Conservation (phyloP, 2,797 vertebrate species). For the Moxostoma hubbsi region DNA sequence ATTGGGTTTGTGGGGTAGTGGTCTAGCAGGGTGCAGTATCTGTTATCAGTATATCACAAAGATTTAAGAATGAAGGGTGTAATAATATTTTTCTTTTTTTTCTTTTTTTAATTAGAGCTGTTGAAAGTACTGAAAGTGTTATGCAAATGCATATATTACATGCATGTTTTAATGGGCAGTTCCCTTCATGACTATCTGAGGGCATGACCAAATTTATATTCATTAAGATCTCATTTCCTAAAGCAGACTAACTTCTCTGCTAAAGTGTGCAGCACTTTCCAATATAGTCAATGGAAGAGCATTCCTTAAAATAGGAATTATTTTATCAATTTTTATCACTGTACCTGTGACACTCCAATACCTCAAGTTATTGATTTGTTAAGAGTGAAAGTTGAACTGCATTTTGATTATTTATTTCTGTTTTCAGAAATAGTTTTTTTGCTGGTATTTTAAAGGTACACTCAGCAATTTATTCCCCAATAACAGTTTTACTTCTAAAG, state of each 20-base stretch:
- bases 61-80: not conserved
- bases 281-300: conserved; percentile 38
- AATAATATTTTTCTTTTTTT: not conserved
- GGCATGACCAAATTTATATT: not conserved
- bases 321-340: no score
- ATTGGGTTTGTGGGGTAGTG: not conserved
- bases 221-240: not conserved
- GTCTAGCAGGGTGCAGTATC: conserved; percentile 2
- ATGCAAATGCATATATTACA: not conserved
- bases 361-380: no score
- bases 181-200: not conserved
- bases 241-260: conserved; percentile 47
- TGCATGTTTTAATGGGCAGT: not conserved
- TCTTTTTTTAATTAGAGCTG: not conserved
- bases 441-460: no score
- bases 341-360: no score
- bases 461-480: no score
- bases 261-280: conserved; percentile 54
- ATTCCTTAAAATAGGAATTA: not conserved
- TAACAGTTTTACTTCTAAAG: no score
- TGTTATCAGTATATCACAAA: conserved; percentile 37
- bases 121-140: conserved; percentile 4
- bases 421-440: no score
- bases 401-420: no score
- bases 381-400: no score